Conservation (phyloP, 2,113 vertebrate genomes). For the Nothobranchius furzeri region DNA sequence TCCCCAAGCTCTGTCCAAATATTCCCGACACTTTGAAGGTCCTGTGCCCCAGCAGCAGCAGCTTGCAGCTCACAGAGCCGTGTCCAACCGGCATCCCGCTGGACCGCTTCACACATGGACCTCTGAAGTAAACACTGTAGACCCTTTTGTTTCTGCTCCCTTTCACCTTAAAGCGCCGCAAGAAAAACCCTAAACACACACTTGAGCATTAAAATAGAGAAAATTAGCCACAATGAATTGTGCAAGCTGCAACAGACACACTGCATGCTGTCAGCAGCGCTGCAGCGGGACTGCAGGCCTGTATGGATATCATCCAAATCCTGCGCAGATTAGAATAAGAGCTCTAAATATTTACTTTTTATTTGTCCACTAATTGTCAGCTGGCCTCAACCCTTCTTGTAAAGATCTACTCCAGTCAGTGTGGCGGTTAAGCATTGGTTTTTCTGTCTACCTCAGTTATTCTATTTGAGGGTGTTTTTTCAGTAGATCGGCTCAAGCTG, state of each 20-base stretch:
- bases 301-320: constrained; percentile 49
- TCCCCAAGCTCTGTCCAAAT: constrained; percentile 89
- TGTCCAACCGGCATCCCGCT: constrained; percentile 78
- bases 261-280: constrained; percentile 59
- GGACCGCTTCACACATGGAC: constrained; percentile 84
- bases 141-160: constrained; percentile 92
- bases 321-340: constrained; percentile 35
- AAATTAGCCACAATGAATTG: constrained; percentile 23
- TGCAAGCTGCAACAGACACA: constrained; percentile 40
- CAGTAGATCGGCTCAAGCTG: constrained; percentile 9
- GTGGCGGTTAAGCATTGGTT: constrained; percentile 54
- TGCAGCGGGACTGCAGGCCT: constrained; percentile 58
- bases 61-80: constrained; percentile 82
- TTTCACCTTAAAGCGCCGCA: constrained; percentile 90
- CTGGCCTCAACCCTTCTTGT: constrained; percentile 26
- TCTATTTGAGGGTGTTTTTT: constrained; percentile 12
- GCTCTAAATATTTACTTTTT: too few relatives aligned
- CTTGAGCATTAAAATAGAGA: neutral
- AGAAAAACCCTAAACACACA: constrained; percentile 84
- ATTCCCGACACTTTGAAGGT: constrained; percentile 93
- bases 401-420: constrained; percentile 28
- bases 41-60: constrained; percentile 78
- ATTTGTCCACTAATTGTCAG: constrained; percentile 2
- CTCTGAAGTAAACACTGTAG: constrained; percentile 78
- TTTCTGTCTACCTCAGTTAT: constrained; percentile 76